A percentile compares a stretch with the other conserved stretches of the same genome.
Conservation (phyloP, 2,888 invertebrate genomes). For the Myopa testacea region DNA sequence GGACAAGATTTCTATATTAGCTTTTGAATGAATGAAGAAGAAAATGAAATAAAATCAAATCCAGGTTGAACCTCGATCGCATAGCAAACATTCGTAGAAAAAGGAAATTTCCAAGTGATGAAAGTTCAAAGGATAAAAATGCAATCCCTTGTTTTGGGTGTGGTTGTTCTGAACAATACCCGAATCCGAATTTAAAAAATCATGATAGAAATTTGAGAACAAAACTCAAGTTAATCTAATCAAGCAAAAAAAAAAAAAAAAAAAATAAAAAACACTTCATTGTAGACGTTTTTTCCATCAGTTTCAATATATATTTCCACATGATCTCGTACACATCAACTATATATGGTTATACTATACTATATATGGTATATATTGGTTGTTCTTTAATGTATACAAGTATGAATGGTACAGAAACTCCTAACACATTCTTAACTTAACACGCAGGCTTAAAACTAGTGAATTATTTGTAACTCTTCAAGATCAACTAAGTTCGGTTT, state of each 20-base stretch:
- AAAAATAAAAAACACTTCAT: background rate
- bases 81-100: background rate
- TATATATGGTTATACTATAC: constrained; percentile 27
- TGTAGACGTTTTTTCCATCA: background rate
- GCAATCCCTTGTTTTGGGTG: background rate
- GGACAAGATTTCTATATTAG: no score
- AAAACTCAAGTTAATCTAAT: constrained; percentile 42
- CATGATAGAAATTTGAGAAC: constrained; percentile 63
- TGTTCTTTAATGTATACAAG: constrained; percentile 21
- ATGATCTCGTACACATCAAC: constrained; percentile 29
- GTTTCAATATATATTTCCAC: constrained; percentile 25
- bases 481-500: constrained; percentile 33
- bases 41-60: background rate
- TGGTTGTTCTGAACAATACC: background rate
- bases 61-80: no score
- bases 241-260: constrained; percentile 17
- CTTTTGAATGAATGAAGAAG: background rate
- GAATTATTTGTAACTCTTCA: constrained; percentile 2
- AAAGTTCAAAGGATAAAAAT: background rate
- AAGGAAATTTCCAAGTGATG: background rate
- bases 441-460: constrained; percentile 18
- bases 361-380: background rate
- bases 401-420: constrained; percentile 22
- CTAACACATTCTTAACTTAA: constrained; percentile 25
- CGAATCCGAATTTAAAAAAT: constrained; percentile 10